Base-by-base conservation (phyloP, 2,888 invertebrate species). In the Chironomus riparius region DNA sequence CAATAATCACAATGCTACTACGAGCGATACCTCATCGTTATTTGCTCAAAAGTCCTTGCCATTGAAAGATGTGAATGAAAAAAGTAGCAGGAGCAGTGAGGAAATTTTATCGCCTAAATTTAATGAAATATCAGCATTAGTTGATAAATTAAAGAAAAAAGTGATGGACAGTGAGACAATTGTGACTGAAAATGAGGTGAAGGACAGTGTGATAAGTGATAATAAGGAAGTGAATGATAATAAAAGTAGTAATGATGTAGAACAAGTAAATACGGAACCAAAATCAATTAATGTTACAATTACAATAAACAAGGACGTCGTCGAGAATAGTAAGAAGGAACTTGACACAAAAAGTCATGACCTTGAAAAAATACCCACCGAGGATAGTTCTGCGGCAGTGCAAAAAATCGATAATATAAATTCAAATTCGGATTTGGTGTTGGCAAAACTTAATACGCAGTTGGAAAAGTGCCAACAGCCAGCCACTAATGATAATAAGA, bases 401-500 rank as follows among this genome's bases (percentile, higher is more conserved):
- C 65, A 48, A 68, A 74, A 74, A 74, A 74, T 68, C 74, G 74
- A 74, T 74, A 68, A 65, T 22, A 65, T 22, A 47, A 74, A 47
- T 38, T 56, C 56, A 56, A 68, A 68, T 50, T 56, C 68, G 15
- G 76, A 56, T 69, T 28, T 21, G 12, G 62, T 76, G 13, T 47
- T 68, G 12, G 68, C 24, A 13, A 69, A 76, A 21, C 76, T 69
- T 24, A 68, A 76, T 69, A 50, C 69, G 68, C 76, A 76, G 69
- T 76, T 76, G 61, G 76, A 76, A 50, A 47, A 69, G 22, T 50
- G 56, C 48, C 74, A 74, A 21, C 6, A 62, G 22, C n/a, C 56
- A 15, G 21, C n/a, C 50, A 50, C 22, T 18, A 24, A 56, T n/a
- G 28, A 65, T 24, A 18, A 65, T 65, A 13, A 21, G 22, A 13